Percentiles rank a stretch among this genome's conserved stretches.
Conservation (phyloP, 2,888 invertebrate genomes). For the Cataglyphis cursor region DNA sequence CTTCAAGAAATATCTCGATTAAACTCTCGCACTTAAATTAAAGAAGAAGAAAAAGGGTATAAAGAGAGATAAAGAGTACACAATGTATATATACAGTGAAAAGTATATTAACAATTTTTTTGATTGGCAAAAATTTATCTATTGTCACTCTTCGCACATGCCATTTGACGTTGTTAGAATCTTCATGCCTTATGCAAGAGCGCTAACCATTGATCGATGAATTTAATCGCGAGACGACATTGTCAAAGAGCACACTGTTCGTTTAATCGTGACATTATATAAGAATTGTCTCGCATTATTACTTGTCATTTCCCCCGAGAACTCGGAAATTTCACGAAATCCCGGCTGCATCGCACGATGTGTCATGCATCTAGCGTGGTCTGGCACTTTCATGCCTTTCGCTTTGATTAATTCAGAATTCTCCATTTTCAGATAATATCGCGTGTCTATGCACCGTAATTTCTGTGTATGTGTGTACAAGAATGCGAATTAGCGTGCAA, state of each 20-base stretch:
- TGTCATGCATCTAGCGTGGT: not conserved
- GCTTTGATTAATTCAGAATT: constrained; percentile 41
- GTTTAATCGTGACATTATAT: constrained; percentile 17
- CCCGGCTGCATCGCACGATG: not conserved
- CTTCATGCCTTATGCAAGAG: not conserved
- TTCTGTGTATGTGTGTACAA: not conserved
- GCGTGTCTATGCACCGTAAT: constrained; percentile 1
- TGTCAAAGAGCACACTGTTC: constrained; percentile 18
- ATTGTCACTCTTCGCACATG: not conserved
- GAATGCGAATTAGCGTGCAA: not conserved
- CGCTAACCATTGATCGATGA: constrained; percentile 24
- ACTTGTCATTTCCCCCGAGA: not conserved
- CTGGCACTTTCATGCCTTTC: constrained; percentile 10
- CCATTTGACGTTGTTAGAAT: constrained; percentile 11
- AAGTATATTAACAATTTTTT: not conserved
- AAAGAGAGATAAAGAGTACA: not conserved
- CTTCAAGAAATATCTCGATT: not conserved
- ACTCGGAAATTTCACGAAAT: constrained; percentile 15
- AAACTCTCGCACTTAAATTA: not conserved
- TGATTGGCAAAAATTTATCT: not conserved
- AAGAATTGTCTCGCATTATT: not conserved
- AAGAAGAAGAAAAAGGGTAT: no score
- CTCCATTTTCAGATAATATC: not conserved
- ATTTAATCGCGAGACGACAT: constrained; percentile 3
- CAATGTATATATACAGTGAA: not conserved